A percentile compares a stretch with the other conserved stretches of the same genome.
Evolutionary conservation across 2,113 vertebrate species (phyloP).

Genomic region (Uria lomvia): DNA sequence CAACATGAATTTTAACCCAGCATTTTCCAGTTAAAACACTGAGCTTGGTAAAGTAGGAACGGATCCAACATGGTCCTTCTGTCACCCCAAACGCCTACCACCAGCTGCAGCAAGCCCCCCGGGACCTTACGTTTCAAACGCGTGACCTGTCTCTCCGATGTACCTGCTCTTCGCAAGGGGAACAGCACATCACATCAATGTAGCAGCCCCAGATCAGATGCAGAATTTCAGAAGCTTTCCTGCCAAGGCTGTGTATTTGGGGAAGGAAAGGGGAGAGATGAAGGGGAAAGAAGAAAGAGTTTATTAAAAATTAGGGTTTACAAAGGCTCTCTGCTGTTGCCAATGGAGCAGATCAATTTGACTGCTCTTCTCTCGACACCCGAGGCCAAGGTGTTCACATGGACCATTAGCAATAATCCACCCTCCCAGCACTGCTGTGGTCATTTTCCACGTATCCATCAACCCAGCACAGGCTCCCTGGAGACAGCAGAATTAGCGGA

Average conservation of each 20-base stretch:
- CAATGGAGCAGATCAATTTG: not conserved
- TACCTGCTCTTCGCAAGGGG: not conserved
- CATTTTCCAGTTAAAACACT: not conserved
- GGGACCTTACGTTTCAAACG: rapidly evolving
- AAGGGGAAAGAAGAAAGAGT: not conserved
- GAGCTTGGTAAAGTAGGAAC: not conserved
- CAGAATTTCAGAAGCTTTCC: not conserved
- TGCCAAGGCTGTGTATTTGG: not conserved
- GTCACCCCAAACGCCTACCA: rapidly evolving
- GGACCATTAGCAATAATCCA: not conserved
- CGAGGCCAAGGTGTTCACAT: not conserved
- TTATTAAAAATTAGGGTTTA: not conserved
- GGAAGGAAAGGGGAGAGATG: not conserved
- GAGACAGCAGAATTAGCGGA: not conserved
- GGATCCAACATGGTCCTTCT: rapidly evolving
- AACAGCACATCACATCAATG: not conserved
- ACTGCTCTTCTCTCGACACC: not conserved
- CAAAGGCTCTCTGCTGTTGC: not conserved
- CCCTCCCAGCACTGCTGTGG: not conserved
- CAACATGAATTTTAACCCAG: not conserved
- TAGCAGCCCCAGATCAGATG: not conserved
- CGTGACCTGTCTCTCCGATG: rapidly evolving
- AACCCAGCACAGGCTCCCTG: not conserved
- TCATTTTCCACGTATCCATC: not conserved
- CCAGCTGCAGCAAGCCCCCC: rapidly evolving